Evolutionary conservation across 2,113 vertebrate genomes (phyloP), one percentile per base, ranked within the genome.

Genomic region (Lynx canadensis): DNA sequence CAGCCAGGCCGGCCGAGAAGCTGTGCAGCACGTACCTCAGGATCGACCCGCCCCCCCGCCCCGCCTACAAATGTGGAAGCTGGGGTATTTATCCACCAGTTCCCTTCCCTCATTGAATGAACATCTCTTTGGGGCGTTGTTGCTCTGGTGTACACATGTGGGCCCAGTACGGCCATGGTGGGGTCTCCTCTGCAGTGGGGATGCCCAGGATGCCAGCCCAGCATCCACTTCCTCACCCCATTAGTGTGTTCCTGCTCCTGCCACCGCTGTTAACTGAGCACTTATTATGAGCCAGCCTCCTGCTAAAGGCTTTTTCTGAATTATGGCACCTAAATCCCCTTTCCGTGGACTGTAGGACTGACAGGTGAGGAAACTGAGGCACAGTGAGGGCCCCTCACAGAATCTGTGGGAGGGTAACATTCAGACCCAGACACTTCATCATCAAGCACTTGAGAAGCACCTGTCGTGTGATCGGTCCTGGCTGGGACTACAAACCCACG

Each of bases 151-250:
- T 65, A 45, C 11, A 9, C 4, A 1, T 18, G 2, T 3, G 4
- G n/a, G n/a, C 48, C 55, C 7, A 2, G 36, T 10, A 0, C 0
- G 4, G 36, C 25, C 81, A 3, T 0, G 2, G 27, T 29, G 19
- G 81, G 4, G 45, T 27, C 33, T 89, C 45, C n/a, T 73, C 7
- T 63, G 5, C 6, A 36, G 33, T 15, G 11, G 36, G 27, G 31
- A 81, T 15, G 38, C 0, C 0, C 52, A 33, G 31, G 45, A 48
- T 0, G 1, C 80, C 80, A 60, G 48, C 55, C 21, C 23, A 0
- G 2, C 2, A 4, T 4, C 23, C 1, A 19, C 19, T 36, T 23
- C 38, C 13, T 45, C 55, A 16, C 13, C 7, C 65, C 14, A 1
- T 13, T 25, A 3, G 41, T 45, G 18, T 3, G 6, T 41, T 2